These are phyloP conservation scores for Pagetopsis macropterus DNA, from an alignment of 2,797 vertebrate genomes.

Conservation along the genomic window DNA sequence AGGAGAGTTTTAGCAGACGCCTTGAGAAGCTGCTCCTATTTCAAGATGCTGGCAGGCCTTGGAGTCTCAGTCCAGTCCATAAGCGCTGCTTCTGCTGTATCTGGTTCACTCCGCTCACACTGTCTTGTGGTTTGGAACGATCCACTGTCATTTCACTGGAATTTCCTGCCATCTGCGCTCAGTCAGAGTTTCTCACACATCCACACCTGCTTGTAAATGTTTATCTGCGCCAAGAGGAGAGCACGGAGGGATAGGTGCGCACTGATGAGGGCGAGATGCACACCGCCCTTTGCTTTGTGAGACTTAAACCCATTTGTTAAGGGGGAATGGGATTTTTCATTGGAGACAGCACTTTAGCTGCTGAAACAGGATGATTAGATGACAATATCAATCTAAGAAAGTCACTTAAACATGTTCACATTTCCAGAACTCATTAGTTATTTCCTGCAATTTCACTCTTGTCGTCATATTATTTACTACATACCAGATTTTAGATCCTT, in stretches of 20 bases:
- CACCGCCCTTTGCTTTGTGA: not conserved
- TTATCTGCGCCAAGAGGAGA: constrained; percentile 83
- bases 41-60: constrained; percentile 56
- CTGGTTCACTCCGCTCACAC: constrained; percentile 77
- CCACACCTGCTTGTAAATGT: constrained; percentile 94
- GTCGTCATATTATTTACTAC: not conserved
- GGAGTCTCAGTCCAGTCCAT: constrained; percentile 39
- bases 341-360: not conserved
- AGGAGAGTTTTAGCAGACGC: constrained; percentile 67
- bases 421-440: not conserved
- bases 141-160: constrained; percentile 94
- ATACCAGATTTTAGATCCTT: not conserved
- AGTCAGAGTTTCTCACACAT: constrained; percentile 93
- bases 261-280: constrained; percentile 23
- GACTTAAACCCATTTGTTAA: not conserved
- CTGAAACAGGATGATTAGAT: constrained; percentile 10
- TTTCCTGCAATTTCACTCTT: not conserved
- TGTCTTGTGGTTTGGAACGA: constrained; percentile 93
- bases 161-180: constrained; percentile 95
- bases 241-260: constrained; percentile 70
- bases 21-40: constrained; percentile 65
- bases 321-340: constrained; percentile 13
- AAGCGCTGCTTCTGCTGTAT: constrained; percentile 42
- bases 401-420: constrained; percentile 9
- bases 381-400: constrained; percentile 23